Evolutionary conservation across 2,113 vertebrate genomes (phyloP).

Genomic region (Trichomycterus rosablanca): DNA sequence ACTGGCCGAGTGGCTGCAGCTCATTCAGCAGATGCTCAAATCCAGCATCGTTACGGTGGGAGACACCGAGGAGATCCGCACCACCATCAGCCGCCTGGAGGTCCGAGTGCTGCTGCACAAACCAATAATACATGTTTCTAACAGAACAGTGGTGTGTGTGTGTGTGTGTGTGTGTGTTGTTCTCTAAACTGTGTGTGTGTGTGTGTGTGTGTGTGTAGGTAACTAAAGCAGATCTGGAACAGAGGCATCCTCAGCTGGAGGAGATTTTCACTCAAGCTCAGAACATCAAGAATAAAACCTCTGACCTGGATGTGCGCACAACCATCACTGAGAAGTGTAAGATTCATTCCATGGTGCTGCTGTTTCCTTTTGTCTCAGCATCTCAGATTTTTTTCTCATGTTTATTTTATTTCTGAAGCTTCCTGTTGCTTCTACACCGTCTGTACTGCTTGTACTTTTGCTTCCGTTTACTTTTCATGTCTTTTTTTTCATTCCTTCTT

Average conservation of each 20-base stretch:
- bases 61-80: slow-evolving; percentile 85
- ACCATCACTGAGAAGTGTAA: slow-evolving; percentile 91
- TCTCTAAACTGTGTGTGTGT: slow-evolving; percentile 2
- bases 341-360: slow-evolving; percentile 27
- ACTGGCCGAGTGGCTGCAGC: slow-evolving; percentile 85
- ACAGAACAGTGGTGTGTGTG: not conserved
- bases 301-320: slow-evolving; percentile 84
- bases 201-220: slow-evolving; percentile 65
- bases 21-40: slow-evolving; percentile 95
- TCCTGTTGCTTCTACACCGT: too few relatives aligned
- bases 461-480: too few relatives aligned
- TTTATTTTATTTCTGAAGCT: too few relatives aligned
- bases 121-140: too few relatives aligned
- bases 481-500: too few relatives aligned
- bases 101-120: slow-evolving; percentile 63
- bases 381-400: too few relatives aligned
- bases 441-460: too few relatives aligned
- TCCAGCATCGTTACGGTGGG: slow-evolving; percentile 95
- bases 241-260: slow-evolving; percentile 87
- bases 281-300: slow-evolving; percentile 97
- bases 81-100: slow-evolving; percentile 85
- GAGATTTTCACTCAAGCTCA: slow-evolving; percentile 92
- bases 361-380: not conserved
- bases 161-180: slow-evolving; percentile 2
- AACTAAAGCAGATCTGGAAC: slow-evolving; percentile 87